Percentiles rank a stretch among this genome's conserved stretches.
These are phyloP conservation scores for Cryptocheilus praepositus DNA, from an alignment of 2,888 invertebrate genomes.

Conservation along the genomic window DNA sequence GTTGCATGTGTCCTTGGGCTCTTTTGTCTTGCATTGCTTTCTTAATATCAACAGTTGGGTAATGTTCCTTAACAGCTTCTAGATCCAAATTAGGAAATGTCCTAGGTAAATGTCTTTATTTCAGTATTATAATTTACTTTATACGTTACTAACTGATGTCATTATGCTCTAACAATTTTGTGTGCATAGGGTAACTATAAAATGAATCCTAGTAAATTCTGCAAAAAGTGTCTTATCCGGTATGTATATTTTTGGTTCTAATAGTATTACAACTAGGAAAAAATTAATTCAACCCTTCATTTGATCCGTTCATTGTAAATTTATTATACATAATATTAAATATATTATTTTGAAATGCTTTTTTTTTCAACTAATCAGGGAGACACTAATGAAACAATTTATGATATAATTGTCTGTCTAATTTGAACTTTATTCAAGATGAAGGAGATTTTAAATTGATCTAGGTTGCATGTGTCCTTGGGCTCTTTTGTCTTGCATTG, in stretches of 20 bases:
- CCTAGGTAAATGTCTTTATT: no score
- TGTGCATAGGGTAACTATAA: no score
- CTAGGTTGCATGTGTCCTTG: conserved; percentile 80
- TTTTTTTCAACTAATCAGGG: not conserved
- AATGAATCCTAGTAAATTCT: no score
- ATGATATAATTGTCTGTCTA: not conserved
- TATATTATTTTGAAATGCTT: not conserved
- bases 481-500: conserved; percentile 77
- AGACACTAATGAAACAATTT: not conserved
- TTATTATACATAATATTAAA: not conserved
- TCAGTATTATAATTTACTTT: no score
- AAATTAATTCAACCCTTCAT: no score
- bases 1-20: conserved; percentile 80
- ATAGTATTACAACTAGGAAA: no score
- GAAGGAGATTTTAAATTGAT: conserved; percentile 24
- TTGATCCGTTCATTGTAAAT: no score
- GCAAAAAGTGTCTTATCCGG: no score
- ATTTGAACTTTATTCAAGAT: not conserved
- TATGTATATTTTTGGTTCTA: no score
- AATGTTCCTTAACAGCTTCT: conserved; percentile 82
- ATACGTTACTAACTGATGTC: no score
- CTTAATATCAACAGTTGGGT: conserved; percentile 86
- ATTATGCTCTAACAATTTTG: no score
- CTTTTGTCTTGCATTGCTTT: conserved; percentile 78
- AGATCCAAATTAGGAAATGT: no score